A percentile compares a stretch with the other conserved stretches of the same genome.
Conservation (phyloP, 2,888 invertebrate genomes). For the Pseudoips prasinana region DNA sequence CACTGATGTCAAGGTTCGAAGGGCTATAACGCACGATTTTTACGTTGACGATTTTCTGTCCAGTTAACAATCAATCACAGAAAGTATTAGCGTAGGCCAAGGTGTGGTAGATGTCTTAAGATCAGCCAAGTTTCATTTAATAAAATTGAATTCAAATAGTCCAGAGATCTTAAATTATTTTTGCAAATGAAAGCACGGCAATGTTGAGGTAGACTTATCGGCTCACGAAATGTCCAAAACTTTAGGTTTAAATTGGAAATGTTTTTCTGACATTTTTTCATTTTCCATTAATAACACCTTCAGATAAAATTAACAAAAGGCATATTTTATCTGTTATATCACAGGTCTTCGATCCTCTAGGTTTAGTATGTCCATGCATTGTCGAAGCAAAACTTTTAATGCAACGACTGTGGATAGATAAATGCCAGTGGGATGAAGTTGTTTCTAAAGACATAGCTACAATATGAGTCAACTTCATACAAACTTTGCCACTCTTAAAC, state of each 20-base stretch:
- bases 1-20: no score
- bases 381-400: slow-evolving; percentile 12
- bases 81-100: no score
- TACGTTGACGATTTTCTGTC: no score
- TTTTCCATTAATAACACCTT: slow-evolving; percentile 2
- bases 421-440: slow-evolving; percentile 11
- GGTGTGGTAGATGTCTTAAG: no score
- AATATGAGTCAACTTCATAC: slow-evolving; percentile 5
- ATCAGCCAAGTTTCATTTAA: no score
- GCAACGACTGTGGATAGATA: slow-evolving; percentile 11
- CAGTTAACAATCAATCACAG: no score
- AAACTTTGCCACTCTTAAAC: background rate
- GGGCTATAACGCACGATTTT: no score
- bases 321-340: slow-evolving; percentile 13
- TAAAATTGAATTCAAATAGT: no score
- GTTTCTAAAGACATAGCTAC: slow-evolving; percentile 1
- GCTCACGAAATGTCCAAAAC: no score
- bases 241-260: slow-evolving; percentile 9
- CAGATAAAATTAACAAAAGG: slow-evolving; percentile 8
- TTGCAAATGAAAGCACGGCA: no score
- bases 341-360: slow-evolving; percentile 18
- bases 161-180: no score
- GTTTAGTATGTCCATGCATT: slow-evolving; percentile 8
- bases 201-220: no score
- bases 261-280: slow-evolving; percentile 9